Conservation (phyloP, 2,113 vertebrate species). For the Colius striatus region DNA sequence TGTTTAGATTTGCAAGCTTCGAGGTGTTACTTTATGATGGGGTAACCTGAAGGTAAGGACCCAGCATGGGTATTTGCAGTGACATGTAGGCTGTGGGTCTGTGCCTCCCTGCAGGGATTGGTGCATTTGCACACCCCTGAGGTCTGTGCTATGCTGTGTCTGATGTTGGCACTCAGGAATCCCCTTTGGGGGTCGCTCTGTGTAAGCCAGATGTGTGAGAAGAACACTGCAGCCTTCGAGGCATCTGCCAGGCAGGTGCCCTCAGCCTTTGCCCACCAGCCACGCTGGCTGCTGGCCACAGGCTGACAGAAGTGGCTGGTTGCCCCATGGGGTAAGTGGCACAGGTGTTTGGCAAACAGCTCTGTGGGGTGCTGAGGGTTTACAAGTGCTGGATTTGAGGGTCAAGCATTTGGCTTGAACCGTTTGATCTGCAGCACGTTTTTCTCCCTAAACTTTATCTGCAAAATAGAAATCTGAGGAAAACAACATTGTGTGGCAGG, state of each 20-base stretch:
- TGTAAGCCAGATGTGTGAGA: background rate
- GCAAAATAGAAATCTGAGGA: background rate
- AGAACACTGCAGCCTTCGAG: background rate
- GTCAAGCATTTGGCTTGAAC: background rate
- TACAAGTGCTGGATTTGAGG: background rate
- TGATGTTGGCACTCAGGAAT: background rate
- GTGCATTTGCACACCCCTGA: background rate
- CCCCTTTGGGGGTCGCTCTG: background rate
- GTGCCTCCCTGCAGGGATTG: background rate
- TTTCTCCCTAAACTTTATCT: background rate
- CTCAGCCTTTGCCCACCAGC: background rate
- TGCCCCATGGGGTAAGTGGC: background rate
- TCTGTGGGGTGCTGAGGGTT: background rate
- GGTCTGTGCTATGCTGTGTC: background rate
- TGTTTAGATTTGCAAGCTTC: background rate
- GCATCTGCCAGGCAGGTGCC: background rate
- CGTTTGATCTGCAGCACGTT: fast-evolving
- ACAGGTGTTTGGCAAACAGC: background rate
- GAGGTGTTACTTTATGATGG: background rate
- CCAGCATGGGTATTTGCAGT: background rate
- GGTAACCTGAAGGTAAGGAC: background rate
- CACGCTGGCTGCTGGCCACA: background rate
- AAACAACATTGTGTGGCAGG: background rate
- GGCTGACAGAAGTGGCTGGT: background rate
- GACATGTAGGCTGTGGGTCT: background rate